Percentiles rank a stretch among this genome's conserved stretches.
Evolutionary conservation across 2,888 invertebrate genomes (phyloP).

Genomic region (Lasius fuliginosus): DNA sequence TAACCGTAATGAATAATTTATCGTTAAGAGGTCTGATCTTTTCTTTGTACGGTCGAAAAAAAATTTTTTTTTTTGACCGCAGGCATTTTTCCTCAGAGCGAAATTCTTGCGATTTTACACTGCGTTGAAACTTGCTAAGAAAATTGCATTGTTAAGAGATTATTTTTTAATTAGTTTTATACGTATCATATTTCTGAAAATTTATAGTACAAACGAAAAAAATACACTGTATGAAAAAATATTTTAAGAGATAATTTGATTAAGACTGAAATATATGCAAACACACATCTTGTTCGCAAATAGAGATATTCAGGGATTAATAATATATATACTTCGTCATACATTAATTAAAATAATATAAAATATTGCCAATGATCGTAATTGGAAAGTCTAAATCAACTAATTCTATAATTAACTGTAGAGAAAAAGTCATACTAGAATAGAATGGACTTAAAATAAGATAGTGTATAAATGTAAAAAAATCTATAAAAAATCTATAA

Average conservation of each 20-base stretch:
- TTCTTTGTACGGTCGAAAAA: background rate
- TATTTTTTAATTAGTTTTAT: conserved; percentile 4
- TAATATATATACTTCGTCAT: conserved; percentile 10
- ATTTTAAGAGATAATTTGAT: background rate
- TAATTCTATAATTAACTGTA: background rate
- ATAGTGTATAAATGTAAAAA: background rate
- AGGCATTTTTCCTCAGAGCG: conserved; percentile 4
- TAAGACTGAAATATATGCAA: background rate
- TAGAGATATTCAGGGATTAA: conserved; percentile 21
- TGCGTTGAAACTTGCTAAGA: background rate
- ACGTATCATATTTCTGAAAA: background rate
- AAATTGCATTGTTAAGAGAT: background rate
- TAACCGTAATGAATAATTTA: conserved; percentile 38
- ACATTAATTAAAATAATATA: background rate
- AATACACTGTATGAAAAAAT: background rate
- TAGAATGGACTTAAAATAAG: background rate
- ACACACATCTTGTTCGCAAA: background rate
- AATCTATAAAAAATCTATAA: background rate
- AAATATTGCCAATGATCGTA: conserved; percentile 1
- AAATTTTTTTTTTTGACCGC: background rate
- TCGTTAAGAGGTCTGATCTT: conserved; percentile 9
- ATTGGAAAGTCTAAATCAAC: background rate
- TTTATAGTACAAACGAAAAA: background rate
- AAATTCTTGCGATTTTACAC: conserved; percentile 1
- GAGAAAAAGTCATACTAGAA: background rate